Conservation (phyloP, 2,797 vertebrate species). For the Melanotaenia parkinsoni region DNA sequence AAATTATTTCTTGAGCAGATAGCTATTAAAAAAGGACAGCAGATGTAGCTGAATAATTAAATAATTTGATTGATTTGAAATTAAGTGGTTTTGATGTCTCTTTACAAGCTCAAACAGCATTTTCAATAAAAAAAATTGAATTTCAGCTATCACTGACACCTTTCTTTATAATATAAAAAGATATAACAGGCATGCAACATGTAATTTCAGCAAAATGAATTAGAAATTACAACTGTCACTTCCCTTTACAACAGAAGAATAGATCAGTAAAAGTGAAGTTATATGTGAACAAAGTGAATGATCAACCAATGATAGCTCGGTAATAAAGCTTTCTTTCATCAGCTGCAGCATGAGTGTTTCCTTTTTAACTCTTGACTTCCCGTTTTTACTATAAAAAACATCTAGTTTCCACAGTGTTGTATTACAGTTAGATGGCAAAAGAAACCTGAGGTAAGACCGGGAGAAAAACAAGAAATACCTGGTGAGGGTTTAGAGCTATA, state of each 20-base stretch:
- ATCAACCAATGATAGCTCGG: constrained; percentile 41
- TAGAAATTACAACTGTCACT: background rate
- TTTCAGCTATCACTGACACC: background rate
- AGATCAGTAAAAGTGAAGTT: background rate
- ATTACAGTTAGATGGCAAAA: background rate
- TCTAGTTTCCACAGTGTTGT: background rate
- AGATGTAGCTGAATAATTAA: background rate
- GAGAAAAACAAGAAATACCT: background rate
- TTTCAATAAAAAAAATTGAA: background rate
- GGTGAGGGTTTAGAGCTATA: background rate
- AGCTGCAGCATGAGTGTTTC: constrained; percentile 4
- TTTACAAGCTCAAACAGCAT: background rate
- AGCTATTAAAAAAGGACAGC: background rate
- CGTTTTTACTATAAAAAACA: constrained; percentile 1
- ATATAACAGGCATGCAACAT: background rate
- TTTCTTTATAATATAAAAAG: background rate
- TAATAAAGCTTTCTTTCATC: constrained; percentile 48
- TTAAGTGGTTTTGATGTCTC: background rate
- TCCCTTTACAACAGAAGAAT: background rate
- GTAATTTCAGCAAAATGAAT: background rate
- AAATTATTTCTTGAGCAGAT: background rate
- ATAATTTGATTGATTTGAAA: background rate
- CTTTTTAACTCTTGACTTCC: constrained; percentile 45
- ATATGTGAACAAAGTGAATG: constrained; percentile 40
- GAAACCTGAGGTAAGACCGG: constrained; percentile 9